Evolutionary conservation across 2,888 invertebrate species (phyloP).

Genomic region (Harpalus rufipes): DNA sequence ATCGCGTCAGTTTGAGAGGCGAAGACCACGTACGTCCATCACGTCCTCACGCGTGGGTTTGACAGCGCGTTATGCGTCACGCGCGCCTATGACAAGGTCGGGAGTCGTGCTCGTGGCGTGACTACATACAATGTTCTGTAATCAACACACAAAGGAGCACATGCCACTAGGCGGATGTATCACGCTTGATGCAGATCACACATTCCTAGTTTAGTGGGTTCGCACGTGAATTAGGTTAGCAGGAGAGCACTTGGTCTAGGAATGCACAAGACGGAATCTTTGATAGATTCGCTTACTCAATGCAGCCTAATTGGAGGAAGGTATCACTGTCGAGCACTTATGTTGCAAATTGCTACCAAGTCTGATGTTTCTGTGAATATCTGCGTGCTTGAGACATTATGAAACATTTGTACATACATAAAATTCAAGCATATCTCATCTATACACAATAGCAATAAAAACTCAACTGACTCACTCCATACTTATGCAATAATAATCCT

Average conservation of each 20-base stretch:
- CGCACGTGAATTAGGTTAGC: slow-evolving; percentile 27
- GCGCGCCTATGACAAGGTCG: slow-evolving; percentile 57
- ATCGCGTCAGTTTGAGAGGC: slow-evolving; percentile 9
- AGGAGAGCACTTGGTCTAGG: background rate
- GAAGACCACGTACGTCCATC: slow-evolving; percentile 52
- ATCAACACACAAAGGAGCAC: slow-evolving; percentile 61
- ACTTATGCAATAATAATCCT: too few species aligned
- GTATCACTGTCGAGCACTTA: too few species aligned
- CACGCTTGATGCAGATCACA: slow-evolving; percentile 34
- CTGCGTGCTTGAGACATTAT: too few species aligned
- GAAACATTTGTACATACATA: too few species aligned
- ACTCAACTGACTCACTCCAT: too few species aligned
- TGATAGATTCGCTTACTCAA: background rate
- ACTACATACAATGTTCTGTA: slow-evolving; percentile 63
- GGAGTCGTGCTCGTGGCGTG: slow-evolving; percentile 51
- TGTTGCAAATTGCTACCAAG: too few species aligned
- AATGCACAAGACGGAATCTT: background rate
- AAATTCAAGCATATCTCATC: too few species aligned
- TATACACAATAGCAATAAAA: too few species aligned
- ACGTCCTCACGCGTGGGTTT: slow-evolving; percentile 30
- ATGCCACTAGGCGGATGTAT: slow-evolving; percentile 43
- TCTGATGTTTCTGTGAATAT: too few species aligned
- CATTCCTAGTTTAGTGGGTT: slow-evolving; percentile 18
- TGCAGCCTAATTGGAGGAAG: too few species aligned
- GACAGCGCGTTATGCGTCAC: slow-evolving; percentile 27